Base-by-base conservation (phyloP, 2,888 invertebrate genomes). In the Drosophila prostipennis region DNA sequence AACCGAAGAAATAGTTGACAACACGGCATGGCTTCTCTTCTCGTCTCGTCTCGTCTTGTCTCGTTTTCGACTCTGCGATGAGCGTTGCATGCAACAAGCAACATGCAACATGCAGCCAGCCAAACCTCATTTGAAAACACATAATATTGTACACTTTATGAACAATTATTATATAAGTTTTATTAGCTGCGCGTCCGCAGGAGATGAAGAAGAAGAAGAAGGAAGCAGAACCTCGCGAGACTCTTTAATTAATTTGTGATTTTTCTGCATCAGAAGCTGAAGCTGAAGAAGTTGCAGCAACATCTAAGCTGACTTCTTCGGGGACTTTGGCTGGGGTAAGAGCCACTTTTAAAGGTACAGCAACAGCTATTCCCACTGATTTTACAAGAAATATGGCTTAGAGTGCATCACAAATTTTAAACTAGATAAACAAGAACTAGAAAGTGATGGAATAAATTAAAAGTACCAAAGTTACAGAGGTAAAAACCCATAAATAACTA, bases 1-100 rank as follows among this genome's bases (percentile, higher is more conserved):
- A 91, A 91, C 91, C 91, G 89, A 89, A 91, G 91, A 91, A 91
- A 91, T 91, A 90, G 91, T 91, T 91, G 91, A 91, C 91, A 91
- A 90, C 90, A 88, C 89, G 86, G 79, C 87, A 86, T 77, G 76
- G 82, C 73, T 58, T 53, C 57, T 36, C 63, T 73, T 49, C 74
- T 70, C 73, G 51, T 59, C 75, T 48, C 77, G 65, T 56, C 52
- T 63, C 72, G 59, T 63, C 52, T 63, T 69, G 59, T 63, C 40
- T 42, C 16, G 7, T 16, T 40, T 10, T 16, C 6, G 13, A 3
- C 40, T 26, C 71, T 49, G 42, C 43, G 16, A 53, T 45, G 64
- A 64, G 60, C 54, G 59, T 67, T 72, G 72, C 81, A 80, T 78
- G 84, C 81, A 82, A 79, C 69, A 76, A 56, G 64, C 74, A 79